Evolutionary conservation across 2,113 vertebrate genomes (phyloP), one percentile per base, ranked within the genome.

Genomic region (Coracopsis vasa): DNA sequence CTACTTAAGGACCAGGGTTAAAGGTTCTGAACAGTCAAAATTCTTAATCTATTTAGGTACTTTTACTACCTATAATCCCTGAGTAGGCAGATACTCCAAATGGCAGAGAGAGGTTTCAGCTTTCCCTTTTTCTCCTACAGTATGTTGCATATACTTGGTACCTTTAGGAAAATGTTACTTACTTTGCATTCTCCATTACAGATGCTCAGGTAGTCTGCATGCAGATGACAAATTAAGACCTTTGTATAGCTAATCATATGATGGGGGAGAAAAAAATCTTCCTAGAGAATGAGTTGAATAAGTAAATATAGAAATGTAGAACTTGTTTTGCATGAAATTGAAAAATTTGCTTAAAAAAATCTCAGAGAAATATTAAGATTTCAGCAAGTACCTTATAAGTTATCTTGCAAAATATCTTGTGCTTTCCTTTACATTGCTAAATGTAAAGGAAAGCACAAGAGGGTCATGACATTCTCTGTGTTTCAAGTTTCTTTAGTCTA

Each of bases 211-310:
- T 29, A 65, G 28, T 69, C 60, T 80, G 47, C 35, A 69, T 47
- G 41, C 45, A 78, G 65, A 75, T 86, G 48, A 69, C 35, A 94
- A 66, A 83, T 90, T 93, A 84, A 85, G 75, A 79, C 31, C 33
- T 92, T 65, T 77, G 50, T 75, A 66, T 74, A 91, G 44, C 14
- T 92, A 80, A 65, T 88, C n/a, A 88, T 51, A 72, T 37, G 39
- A 86, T 41, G 16, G 19, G 0, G 0, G 58, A 62, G 31, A 41
- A 85, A 74, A 72, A 75, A 13, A 7, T 71, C 58, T 15, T 87
- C 16, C 28, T 33, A 41, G 53, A 91, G 42, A 67, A 33, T 61
- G 33, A 85, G 15, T 17, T 86, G 35, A 90, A 80, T 61, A 89
- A 33, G 7, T 33, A 78, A 91, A 67, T 78, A 81, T 4, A 70